A percentile compares a stretch with the other conserved stretches of the same genome.
phyloP scores from a whole-genome alignment of 2,797 vertebrate genomes.

The Staurois parvus region DNA sequence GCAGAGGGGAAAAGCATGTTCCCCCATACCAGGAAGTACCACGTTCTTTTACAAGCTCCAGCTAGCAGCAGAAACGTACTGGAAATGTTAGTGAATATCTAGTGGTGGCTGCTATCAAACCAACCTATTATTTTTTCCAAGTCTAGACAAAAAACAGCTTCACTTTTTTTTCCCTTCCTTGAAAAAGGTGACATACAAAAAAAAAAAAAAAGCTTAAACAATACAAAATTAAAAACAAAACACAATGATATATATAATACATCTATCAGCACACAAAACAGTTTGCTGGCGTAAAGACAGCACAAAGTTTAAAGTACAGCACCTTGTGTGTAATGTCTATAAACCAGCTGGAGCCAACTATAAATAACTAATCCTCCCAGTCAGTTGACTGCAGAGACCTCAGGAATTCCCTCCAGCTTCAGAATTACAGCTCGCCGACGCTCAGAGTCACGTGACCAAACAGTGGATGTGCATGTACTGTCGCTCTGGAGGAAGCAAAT shows the following conservation, averaged over 20 bases:
- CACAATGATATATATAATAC: neutral
- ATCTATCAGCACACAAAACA: neutral
- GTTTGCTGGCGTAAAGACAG: neutral
- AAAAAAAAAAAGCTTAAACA: fast-evolving
- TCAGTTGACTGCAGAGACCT: neutral
- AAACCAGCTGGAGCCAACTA: neutral
- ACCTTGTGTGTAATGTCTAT: neutral
- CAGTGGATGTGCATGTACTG: neutral
- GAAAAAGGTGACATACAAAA: neutral
- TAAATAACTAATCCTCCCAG: neutral
- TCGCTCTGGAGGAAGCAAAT: neutral
- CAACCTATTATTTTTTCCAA: too few relatives aligned
- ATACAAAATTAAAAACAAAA: too few relatives aligned
- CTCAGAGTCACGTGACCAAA: neutral
- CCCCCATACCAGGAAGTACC: too few relatives aligned
- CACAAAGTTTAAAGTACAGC: neutral
- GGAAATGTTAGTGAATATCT: too few relatives aligned
- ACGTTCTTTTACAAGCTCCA: too few relatives aligned
- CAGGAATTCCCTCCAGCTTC: neutral
- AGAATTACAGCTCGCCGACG: neutral
- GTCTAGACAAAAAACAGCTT: too few relatives aligned
- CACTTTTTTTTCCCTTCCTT: too few relatives aligned
- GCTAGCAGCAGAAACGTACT: too few relatives aligned
- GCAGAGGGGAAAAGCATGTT: too few relatives aligned
- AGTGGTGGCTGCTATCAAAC: too few relatives aligned